phyloP scores from a whole-genome alignment of 2,113 vertebrate genomes.

The Narcine bancroftii region DNA sequence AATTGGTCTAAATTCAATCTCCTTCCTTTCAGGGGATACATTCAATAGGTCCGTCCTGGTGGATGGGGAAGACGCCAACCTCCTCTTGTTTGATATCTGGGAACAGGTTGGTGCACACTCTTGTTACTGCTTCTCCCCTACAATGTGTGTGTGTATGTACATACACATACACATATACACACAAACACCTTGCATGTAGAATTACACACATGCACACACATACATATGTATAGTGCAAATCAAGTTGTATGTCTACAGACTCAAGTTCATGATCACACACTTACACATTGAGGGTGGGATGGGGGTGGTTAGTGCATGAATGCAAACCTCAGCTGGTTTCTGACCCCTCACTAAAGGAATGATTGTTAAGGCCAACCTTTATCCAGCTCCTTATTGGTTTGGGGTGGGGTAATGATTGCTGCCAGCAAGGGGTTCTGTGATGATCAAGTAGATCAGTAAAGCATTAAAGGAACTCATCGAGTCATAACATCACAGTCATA shows the following conservation, averaged over 20 bases:
- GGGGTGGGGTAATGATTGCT: too few relatives aligned
- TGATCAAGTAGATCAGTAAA: too few relatives aligned
- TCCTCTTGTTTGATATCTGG: conserved; percentile 93
- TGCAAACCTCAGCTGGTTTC: neutral
- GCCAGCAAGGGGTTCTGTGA: too few relatives aligned
- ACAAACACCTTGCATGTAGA: neutral
- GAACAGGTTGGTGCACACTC: conserved; percentile 70
- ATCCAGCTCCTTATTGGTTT: too few relatives aligned
- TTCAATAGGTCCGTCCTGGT: conserved; percentile 87
- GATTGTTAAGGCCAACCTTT: too few relatives aligned
- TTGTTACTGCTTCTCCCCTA: neutral
- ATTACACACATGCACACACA: neutral
- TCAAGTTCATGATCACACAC: neutral
- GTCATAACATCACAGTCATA: too few relatives aligned
- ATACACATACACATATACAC: neutral
- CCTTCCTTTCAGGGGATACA: conserved; percentile 68
- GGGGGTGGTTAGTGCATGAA: too few relatives aligned
- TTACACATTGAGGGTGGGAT: too few relatives aligned
- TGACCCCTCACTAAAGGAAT: too few relatives aligned
- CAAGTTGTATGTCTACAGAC: neutral
- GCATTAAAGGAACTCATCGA: too few relatives aligned
- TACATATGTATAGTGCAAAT: neutral
- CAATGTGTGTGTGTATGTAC: neutral
- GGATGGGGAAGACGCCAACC: conserved; percentile 85
- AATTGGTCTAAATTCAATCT: neutral